These are phyloP conservation scores for Leucoraja erinaceus DNA, from an alignment of 2,113 vertebrate genomes.

Conservation along the genomic window DNA sequence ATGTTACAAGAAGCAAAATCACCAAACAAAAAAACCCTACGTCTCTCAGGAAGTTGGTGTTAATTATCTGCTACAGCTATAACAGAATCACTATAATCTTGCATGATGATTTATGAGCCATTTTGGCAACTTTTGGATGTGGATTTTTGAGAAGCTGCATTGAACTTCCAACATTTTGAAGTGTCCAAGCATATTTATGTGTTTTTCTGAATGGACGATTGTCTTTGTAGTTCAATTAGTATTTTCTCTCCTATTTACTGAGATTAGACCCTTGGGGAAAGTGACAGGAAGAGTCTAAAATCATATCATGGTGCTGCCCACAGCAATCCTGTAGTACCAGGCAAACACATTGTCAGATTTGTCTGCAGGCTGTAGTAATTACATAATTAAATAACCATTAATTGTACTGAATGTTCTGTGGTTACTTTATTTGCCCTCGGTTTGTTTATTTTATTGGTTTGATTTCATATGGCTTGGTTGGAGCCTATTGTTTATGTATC, in stretches of 20 bases:
- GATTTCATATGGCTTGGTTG: neutral
- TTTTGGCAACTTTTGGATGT: neutral
- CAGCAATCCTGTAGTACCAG: neutral
- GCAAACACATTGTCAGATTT: neutral
- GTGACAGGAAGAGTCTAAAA: neutral
- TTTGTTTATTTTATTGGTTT: slow-evolving; percentile 1
- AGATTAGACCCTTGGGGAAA: neutral
- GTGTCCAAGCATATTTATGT: neutral
- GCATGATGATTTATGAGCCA: neutral
- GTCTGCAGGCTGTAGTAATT: neutral
- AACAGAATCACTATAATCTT: neutral
- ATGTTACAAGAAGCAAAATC: neutral
- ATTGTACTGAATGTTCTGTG: neutral
- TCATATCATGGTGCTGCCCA: neutral
- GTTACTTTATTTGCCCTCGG: neutral
- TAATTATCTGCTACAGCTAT: neutral
- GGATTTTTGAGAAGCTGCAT: neutral
- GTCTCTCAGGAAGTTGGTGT: neutral
- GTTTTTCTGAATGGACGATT: neutral
- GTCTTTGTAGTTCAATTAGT: neutral
- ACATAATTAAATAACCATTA: neutral
- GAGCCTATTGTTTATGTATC: neutral
- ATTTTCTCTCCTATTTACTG: neutral
- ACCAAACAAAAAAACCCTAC: neutral
- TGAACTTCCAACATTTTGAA: neutral